These are phyloP conservation scores for Microctenopoma lineatum DNA, from an alignment of 2,797 vertebrate genomes.

Conservation along the genomic window DNA sequence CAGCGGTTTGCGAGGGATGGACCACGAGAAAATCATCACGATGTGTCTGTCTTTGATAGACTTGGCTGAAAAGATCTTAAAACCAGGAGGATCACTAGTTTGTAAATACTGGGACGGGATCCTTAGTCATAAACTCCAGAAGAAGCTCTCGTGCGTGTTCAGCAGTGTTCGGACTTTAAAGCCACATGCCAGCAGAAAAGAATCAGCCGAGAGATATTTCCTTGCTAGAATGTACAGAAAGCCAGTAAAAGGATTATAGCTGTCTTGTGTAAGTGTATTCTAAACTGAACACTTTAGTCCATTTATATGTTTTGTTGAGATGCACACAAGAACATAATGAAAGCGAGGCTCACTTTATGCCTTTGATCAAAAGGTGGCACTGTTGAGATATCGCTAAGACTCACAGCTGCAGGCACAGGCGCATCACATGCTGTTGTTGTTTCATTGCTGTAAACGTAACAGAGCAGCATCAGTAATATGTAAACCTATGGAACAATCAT, in stretches of 20 bases:
- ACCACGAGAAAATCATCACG: slow-evolving; percentile 88
- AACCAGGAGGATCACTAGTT: slow-evolving; percentile 85
- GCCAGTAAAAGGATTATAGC: slow-evolving; percentile 24
- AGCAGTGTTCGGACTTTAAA: slow-evolving; percentile 85
- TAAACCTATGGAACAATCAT: slow-evolving; percentile 58
- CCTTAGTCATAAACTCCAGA: slow-evolving; percentile 80
- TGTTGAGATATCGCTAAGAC: slow-evolving; percentile 75
- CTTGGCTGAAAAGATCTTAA: slow-evolving; percentile 81
- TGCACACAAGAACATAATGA: slow-evolving; percentile 9
- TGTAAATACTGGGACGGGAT: slow-evolving; percentile 95
- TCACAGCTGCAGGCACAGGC: slow-evolving; percentile 33
- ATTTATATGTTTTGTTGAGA: background rate
- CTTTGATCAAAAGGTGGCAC: slow-evolving; percentile 80
- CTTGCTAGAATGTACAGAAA: slow-evolving; percentile 85
- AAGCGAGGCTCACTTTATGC: background rate
- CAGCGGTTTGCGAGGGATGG: slow-evolving; percentile 89
- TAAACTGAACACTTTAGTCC: background rate
- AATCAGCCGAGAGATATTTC: slow-evolving; percentile 91
- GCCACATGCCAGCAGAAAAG: slow-evolving; percentile 91
- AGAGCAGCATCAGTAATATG: slow-evolving; percentile 49
- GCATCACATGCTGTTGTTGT: slow-evolving; percentile 22
- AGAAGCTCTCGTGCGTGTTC: slow-evolving; percentile 83
- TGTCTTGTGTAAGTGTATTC: background rate
- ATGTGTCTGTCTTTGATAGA: slow-evolving; percentile 87
- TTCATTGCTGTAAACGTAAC: slow-evolving; percentile 45